Conservation (phyloP, 2,888 invertebrate species). For the Hypsopygia costalis region DNA sequence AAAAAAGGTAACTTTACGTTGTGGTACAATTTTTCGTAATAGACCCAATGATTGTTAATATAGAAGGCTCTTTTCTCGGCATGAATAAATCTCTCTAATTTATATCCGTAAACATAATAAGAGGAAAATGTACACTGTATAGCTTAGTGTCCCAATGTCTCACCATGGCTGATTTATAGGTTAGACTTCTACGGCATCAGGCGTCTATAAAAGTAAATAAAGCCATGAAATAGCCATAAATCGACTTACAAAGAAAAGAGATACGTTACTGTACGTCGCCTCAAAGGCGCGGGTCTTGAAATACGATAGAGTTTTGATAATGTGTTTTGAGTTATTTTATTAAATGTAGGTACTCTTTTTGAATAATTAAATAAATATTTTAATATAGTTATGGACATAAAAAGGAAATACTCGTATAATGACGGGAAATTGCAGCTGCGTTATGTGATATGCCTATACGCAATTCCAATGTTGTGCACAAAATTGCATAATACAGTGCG, state of each 20-base stretch:
- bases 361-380: too few species aligned
- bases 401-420: too few species aligned
- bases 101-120: constrained; percentile 76
- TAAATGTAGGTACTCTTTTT: too few species aligned
- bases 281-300: constrained; percentile 27
- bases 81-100: constrained; percentile 71
- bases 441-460: too few species aligned
- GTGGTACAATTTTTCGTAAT: too few species aligned
- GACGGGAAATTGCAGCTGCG: too few species aligned
- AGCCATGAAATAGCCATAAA: constrained; percentile 74
- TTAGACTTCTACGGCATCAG: constrained; percentile 51
- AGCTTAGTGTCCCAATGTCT: constrained; percentile 54
- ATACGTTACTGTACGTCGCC: constrained; percentile 36
- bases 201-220: constrained; percentile 77
- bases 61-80: constrained; percentile 43
- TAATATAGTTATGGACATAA: too few species aligned
- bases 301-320: not conserved
- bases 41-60: constrained; percentile 34
- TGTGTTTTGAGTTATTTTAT: too few species aligned
- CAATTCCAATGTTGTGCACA: too few species aligned
- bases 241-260: constrained; percentile 62
- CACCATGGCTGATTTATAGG: constrained; percentile 69
- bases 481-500: too few species aligned
- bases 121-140: constrained; percentile 69
- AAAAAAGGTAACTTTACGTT: too few species aligned